These are phyloP conservation scores for Rhynchophorus ferrugineus DNA, from an alignment of 1,140 invertebrate species.

Conservation along the genomic window DNA sequence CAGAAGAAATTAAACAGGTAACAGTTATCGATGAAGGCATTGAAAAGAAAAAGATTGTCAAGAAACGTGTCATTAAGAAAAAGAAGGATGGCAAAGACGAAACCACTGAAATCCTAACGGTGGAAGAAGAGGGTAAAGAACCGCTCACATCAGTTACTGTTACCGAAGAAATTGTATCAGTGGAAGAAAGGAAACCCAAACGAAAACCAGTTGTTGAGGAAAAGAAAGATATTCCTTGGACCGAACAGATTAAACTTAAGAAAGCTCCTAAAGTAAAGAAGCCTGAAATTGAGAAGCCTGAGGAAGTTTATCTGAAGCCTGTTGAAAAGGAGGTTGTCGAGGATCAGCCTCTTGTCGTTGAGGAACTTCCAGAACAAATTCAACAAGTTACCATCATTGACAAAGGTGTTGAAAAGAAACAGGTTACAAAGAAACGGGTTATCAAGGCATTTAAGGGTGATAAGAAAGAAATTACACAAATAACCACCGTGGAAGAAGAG, in stretches of 20 bases:
- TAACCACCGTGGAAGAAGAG: constrained; percentile 35
- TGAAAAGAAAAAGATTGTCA: constrained; percentile 6
- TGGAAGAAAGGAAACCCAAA: constrained; percentile 32
- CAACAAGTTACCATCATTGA: constrained; percentile 31
- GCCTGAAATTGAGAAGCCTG: constrained; percentile 29
- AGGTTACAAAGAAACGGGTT: constrained; percentile 33
- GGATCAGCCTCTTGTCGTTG: constrained; percentile 21
- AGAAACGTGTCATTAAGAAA: constrained; percentile 10
- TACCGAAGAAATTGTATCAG: constrained; percentile 22
- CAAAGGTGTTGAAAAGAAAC: constrained; percentile 30
- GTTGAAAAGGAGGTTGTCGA: constrained; percentile 24
- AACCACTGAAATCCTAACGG: constrained; percentile 10
- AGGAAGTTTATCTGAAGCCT: constrained; percentile 30
- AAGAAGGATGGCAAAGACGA: constrained; percentile 14
- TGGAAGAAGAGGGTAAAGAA: constrained; percentile 15
- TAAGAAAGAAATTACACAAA: constrained; percentile 35
- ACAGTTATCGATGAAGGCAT: constrained; percentile 4
- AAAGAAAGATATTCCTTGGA: constrained; percentile 35
- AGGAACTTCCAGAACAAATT: constrained; percentile 37
- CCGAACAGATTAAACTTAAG: constrained; percentile 16
- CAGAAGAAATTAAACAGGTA: constrained; percentile 9
- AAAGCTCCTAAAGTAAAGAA: neutral
- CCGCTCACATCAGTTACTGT: constrained; percentile 13
- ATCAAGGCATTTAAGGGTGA: constrained; percentile 42
- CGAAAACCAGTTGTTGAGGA: constrained; percentile 34